These are phyloP conservation scores for Chrysotoxum bicinctum DNA, from an alignment of 2,888 invertebrate species.

Conservation along the genomic window DNA sequence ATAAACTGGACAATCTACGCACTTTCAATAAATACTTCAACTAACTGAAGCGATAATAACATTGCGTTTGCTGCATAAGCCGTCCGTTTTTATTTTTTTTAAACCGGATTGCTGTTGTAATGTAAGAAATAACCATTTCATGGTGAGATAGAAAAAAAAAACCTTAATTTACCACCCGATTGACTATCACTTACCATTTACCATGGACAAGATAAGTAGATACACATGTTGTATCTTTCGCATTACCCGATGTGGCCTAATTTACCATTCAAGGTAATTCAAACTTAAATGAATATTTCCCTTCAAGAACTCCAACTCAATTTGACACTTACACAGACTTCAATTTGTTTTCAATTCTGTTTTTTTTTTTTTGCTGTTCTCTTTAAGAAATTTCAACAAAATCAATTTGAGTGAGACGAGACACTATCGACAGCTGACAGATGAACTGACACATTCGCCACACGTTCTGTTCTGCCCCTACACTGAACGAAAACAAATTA, in stretches of 20 bases:
- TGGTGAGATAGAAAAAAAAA: background rate
- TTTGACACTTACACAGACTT: conserved; percentile 17
- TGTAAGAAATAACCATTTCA: conserved; percentile 18
- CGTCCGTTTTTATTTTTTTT: too few relatives aligned
- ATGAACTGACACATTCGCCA: conserved; percentile 28
- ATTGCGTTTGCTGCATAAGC: background rate
- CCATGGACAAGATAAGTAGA: conserved; percentile 36
- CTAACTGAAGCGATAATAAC: background rate
- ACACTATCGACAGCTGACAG: conserved; percentile 36
- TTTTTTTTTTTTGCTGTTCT: background rate
- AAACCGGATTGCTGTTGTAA: conserved; percentile 35
- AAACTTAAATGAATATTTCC: conserved; percentile 20
- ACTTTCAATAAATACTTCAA: conserved; percentile 1
- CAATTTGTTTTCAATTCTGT: background rate
- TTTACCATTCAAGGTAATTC: conserved; percentile 27
- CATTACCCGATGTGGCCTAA: conserved; percentile 38
- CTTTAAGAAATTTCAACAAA: background rate
- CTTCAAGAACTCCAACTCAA: conserved; percentile 39
- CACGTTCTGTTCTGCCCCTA: conserved; percentile 3
- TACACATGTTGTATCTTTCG: conserved; percentile 33
- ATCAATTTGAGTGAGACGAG: conserved; percentile 19
- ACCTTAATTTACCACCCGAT: conserved; percentile 23
- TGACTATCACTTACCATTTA: conserved; percentile 33
- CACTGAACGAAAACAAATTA: background rate
- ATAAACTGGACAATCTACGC: background rate